Percentiles rank a stretch among this genome's conserved stretches.
Conservation (phyloP, 2,113 vertebrate genomes). For the Rhegmatorhina hoffmannsi region DNA sequence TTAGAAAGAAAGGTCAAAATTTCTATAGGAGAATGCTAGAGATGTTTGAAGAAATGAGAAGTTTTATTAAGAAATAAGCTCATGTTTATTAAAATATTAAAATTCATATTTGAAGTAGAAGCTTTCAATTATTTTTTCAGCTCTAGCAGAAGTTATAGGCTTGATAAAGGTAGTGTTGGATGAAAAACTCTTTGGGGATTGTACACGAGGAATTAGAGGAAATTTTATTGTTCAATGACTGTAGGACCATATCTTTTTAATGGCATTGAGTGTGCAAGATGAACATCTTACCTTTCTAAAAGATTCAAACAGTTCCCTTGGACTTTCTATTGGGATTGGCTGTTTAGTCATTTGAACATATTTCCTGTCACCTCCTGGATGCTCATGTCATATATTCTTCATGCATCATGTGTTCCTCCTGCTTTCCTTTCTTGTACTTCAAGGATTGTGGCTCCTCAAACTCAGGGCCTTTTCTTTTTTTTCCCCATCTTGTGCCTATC, state of each 20-base stretch:
- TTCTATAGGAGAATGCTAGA: neutral
- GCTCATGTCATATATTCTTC: neutral
- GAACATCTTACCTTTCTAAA: neutral
- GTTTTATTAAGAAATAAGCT: neutral
- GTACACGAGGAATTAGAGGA: neutral
- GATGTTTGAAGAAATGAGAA: neutral
- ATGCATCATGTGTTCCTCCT: neutral
- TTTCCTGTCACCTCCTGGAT: neutral
- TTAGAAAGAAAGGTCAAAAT: neutral
- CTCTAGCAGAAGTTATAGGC: neutral
- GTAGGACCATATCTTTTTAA: neutral
- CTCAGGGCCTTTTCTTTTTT: neutral
- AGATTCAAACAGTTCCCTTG: neutral
- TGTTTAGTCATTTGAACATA: neutral
- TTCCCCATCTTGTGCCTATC: fast-evolving
- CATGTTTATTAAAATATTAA: neutral
- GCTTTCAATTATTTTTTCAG: neutral
- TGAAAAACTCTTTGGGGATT: neutral
- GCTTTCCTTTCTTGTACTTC: neutral
- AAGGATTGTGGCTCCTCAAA: neutral
- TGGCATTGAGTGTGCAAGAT: neutral
- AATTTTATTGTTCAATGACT: neutral
- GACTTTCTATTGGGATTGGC: neutral
- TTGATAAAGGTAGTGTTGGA: neutral
- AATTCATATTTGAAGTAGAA: neutral